A percentile compares a stretch with the other conserved stretches of the same genome.
These are phyloP conservation scores for Cenopis cana DNA, from an alignment of 2,888 invertebrate genomes.

Conservation along the genomic window DNA sequence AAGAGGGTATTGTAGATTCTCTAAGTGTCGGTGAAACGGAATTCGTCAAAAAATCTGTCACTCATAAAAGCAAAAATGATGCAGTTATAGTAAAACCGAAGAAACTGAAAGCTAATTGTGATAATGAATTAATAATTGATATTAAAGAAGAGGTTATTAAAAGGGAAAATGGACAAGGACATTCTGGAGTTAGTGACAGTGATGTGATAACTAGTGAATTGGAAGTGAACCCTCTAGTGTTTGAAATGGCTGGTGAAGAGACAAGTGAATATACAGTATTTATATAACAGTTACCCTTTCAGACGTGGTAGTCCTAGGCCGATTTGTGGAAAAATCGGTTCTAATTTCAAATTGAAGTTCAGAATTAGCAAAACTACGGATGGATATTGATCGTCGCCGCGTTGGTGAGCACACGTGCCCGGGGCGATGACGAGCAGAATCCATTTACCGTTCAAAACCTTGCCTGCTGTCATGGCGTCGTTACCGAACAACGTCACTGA, in stretches of 20 bases:
- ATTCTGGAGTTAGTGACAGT: neutral
- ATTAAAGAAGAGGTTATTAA: slow-evolving; percentile 18
- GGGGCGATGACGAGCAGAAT: too few species aligned
- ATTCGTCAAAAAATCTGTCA: neutral
- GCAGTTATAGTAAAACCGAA: neutral
- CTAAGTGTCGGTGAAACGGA: neutral
- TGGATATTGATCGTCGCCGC: too few species aligned
- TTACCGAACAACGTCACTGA: too few species aligned
- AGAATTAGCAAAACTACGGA: too few species aligned
- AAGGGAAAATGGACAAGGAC: neutral
- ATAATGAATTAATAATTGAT: slow-evolving; percentile 9
- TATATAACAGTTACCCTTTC: too few species aligned
- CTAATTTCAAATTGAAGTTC: too few species aligned
- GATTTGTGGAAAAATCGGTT: too few species aligned
- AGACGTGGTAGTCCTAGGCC: too few species aligned
- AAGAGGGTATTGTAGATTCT: slow-evolving; percentile 1
- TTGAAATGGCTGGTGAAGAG: slow-evolving; percentile 5
- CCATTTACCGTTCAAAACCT: too few species aligned
- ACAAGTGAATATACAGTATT: neutral
- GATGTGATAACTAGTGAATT: slow-evolving; percentile 3
- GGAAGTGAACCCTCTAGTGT: slow-evolving; percentile 5
- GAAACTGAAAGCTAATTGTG: slow-evolving; percentile 5
- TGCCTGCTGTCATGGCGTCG: too few species aligned
- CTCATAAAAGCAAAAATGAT: slow-evolving; percentile 6
- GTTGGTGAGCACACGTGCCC: too few species aligned